Percentiles rank a stretch among this genome's conserved stretches.
phyloP scores from a whole-genome alignment of 2,888 invertebrate species.

The Erannis defoliaria region DNA sequence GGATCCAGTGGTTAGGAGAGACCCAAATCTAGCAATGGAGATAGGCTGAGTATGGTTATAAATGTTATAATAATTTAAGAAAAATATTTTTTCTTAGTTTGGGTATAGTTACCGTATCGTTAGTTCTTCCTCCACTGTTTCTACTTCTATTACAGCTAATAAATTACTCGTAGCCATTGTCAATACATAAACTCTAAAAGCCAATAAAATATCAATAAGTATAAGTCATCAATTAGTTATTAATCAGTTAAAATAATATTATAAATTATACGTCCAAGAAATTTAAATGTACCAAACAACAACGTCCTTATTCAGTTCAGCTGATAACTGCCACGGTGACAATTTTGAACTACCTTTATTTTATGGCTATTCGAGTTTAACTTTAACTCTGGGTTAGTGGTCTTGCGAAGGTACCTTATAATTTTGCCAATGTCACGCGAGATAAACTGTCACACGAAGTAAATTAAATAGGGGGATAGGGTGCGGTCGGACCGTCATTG shows the following conservation, averaged over 20 bases:
- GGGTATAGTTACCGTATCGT: slow-evolving; percentile 66
- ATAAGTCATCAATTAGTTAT: neutral
- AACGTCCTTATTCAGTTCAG: neutral
- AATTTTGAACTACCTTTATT: slow-evolving; percentile 38
- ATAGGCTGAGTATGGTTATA: too few relatives aligned
- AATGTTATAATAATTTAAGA: too few relatives aligned
- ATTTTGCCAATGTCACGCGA: too few relatives aligned
- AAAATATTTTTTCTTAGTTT: too few relatives aligned
- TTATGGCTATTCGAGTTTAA: neutral
- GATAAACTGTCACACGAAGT: too few relatives aligned
- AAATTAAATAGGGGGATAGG: too few relatives aligned
- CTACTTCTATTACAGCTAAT: slow-evolving; percentile 56
- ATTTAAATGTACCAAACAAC: neutral
- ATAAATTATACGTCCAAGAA: too few relatives aligned
- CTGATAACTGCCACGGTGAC: slow-evolving; percentile 22
- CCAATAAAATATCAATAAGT: slow-evolving; percentile 12
- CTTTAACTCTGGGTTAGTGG: neutral
- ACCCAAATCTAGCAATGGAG: too few relatives aligned
- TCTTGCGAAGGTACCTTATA: too few relatives aligned
- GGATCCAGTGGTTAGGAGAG: too few relatives aligned
- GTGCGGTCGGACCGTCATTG: too few relatives aligned
- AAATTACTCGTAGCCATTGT: slow-evolving; percentile 53
- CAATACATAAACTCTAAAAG: slow-evolving; percentile 28
- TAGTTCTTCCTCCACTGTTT: slow-evolving; percentile 64
- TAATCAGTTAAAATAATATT: slow-evolving; percentile 1